These are phyloP conservation scores for Marronus borbonicus DNA, from an alignment of 2,888 invertebrate genomes.

Conservation along the genomic window DNA sequence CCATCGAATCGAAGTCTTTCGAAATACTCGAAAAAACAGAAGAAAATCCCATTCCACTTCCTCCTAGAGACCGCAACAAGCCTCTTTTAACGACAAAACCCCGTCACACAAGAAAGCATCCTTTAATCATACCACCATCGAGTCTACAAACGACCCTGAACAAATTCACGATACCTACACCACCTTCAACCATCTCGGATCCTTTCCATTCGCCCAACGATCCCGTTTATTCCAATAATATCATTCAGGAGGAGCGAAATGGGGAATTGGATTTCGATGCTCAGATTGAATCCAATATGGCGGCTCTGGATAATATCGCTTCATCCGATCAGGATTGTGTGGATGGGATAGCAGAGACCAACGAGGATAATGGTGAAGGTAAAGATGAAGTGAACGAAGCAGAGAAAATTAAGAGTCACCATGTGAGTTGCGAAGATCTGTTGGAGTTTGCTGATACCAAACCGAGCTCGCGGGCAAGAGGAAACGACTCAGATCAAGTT, in stretches of 20 bases:
- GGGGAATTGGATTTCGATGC: slow-evolving; percentile 68
- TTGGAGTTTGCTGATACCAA: slow-evolving; percentile 90
- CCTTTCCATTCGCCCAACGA: slow-evolving; percentile 59
- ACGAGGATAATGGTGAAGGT: not conserved
- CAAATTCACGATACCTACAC: slow-evolving; percentile 69
- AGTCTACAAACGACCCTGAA: slow-evolving; percentile 77
- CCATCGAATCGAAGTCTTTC: slow-evolving; percentile 45
- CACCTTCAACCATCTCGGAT: slow-evolving; percentile 55
- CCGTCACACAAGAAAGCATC: slow-evolving; percentile 86
- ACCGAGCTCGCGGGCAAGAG: slow-evolving; percentile 86
- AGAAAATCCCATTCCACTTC: slow-evolving; percentile 83
- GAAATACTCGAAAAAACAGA: slow-evolving; percentile 58
- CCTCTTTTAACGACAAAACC: slow-evolving; percentile 77
- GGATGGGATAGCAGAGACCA: slow-evolving; percentile 58
- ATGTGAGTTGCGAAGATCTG: slow-evolving; percentile 93
- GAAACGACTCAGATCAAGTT: slow-evolving; percentile 92
- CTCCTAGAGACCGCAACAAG: slow-evolving; percentile 82
- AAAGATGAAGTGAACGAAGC: slow-evolving; percentile 33
- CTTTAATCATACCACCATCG: slow-evolving; percentile 82
- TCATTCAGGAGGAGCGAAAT: slow-evolving; percentile 53
- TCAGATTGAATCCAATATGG: slow-evolving; percentile 76
- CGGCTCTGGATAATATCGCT: slow-evolving; percentile 75
- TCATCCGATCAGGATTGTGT: slow-evolving; percentile 60
- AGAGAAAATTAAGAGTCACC: slow-evolving; percentile 73
- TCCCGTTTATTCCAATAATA: slow-evolving; percentile 63